These are phyloP conservation scores for Nowickia ferox DNA, from an alignment of 2,888 invertebrate species.

Conservation along the genomic window DNA sequence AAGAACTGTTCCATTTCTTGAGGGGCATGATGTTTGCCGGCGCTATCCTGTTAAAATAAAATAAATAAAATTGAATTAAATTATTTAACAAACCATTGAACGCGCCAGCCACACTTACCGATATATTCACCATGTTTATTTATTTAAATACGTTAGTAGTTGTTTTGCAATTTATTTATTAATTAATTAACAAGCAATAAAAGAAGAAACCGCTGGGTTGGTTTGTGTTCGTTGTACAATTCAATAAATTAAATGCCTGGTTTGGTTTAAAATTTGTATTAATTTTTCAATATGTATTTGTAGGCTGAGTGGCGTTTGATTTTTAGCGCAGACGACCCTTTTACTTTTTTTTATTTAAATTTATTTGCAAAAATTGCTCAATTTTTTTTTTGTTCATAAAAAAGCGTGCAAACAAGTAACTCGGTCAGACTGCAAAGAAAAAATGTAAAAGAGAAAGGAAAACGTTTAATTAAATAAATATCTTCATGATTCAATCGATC, in stretches of 20 bases:
- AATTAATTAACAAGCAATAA: slow-evolving; percentile 1
- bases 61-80: slow-evolving; percentile 48
- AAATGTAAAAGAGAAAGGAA: slow-evolving; percentile 17
- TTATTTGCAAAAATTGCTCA: background rate
- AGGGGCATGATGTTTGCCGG: slow-evolving; percentile 82
- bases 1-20: slow-evolving; percentile 93
- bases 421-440: slow-evolving; percentile 37
- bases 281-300: background rate
- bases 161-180: slow-evolving; percentile 5
- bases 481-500: slow-evolving; percentile 44
- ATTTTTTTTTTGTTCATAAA: background rate
- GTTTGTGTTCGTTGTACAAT: slow-evolving; percentile 9
- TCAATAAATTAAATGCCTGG: slow-evolving; percentile 53
- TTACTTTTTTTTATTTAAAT: slow-evolving; percentile 18
- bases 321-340: background rate
- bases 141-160: slow-evolving; percentile 14
- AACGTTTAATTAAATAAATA: slow-evolving; percentile 36
- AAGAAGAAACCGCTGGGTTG: slow-evolving; percentile 31
- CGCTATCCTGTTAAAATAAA: slow-evolving; percentile 77
- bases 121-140: slow-evolving; percentile 79
- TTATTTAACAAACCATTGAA: slow-evolving; percentile 12
- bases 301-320: background rate
- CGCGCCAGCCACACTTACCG: slow-evolving; percentile 75
- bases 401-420: background rate
- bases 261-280: background rate